phyloP scores from a whole-genome alignment of 1,140 invertebrate species.

The Prorops nasuta region DNA sequence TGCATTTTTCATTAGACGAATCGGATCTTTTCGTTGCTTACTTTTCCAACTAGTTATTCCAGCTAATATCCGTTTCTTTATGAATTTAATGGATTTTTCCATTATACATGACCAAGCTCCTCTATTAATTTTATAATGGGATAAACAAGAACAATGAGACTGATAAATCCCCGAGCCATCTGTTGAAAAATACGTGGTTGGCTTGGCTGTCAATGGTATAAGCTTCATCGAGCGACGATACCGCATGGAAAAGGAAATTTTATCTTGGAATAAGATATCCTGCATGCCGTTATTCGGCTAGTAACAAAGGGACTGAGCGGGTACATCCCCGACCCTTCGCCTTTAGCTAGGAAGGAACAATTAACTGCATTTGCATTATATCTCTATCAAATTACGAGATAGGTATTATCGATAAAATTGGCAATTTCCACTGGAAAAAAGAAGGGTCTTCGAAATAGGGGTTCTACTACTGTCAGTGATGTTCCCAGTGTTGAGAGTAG shows the following conservation, averaged over 20 bases:
- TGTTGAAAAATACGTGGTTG: conserved; percentile 27
- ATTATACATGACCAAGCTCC: background rate
- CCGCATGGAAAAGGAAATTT: conserved; percentile 48
- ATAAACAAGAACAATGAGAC: background rate
- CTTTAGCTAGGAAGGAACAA: conserved; percentile 48
- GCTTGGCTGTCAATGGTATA: conserved; percentile 23
- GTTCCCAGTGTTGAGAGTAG: no score
- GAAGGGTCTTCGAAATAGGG: conserved; percentile 30
- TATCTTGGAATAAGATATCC: conserved; percentile 45
- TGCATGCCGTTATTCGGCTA: no score
- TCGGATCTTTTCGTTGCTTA: no score
- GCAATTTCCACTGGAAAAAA: conserved; percentile 38
- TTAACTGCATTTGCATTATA: conserved; percentile 57
- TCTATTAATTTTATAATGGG: no score
- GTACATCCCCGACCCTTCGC: no score
- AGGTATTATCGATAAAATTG: conserved; percentile 57
- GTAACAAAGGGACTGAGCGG: no score
- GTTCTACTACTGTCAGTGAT: conserved; percentile 43
- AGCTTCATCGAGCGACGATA: conserved; percentile 30
- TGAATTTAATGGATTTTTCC: no score
- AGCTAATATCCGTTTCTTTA: no score
- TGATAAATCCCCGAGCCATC: conserved; percentile 43
- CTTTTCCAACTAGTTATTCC: no score
- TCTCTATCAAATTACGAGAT: conserved; percentile 57
- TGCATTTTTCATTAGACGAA: no score